Conservation (phyloP, 2,888 invertebrate species). For the Geotrupes spiniger region DNA sequence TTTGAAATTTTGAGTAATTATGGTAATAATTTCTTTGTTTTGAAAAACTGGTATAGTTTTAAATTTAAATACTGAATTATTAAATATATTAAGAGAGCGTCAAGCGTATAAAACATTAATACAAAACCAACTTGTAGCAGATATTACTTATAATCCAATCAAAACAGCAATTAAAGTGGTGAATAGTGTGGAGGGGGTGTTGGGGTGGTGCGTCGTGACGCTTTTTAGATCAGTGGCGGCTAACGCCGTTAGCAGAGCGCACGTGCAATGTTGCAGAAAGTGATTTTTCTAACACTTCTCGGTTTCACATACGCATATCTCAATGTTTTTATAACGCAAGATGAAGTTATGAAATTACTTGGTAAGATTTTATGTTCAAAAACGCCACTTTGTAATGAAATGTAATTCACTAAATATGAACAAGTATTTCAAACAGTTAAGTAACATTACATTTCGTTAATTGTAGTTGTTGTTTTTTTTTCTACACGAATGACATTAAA, state of each 20-base stretch:
- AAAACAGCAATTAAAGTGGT: slow-evolving; percentile 29
- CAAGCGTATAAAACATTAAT: slow-evolving; percentile 16
- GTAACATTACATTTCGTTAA: not conserved
- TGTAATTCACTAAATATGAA: not conserved
- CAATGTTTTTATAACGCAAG: slow-evolving; percentile 77
- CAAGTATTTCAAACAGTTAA: no score
- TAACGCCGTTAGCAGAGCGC: slow-evolving; percentile 45
- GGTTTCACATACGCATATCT: slow-evolving; percentile 63
- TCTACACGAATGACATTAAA: not conserved
- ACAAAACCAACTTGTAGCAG: slow-evolving; percentile 16
- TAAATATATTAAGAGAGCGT: no score
- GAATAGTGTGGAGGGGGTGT: slow-evolving; percentile 17
- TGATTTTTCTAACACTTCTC: slow-evolving; percentile 39
- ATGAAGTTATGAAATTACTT: slow-evolving; percentile 75
- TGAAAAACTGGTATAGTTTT: no score
- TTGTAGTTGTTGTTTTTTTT: no score
- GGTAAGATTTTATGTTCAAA: slow-evolving; percentile 57
- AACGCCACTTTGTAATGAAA: not conserved
- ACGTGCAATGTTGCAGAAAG: slow-evolving; percentile 39
- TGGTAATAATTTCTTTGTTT: no score
- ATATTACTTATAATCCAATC: slow-evolving; percentile 31
- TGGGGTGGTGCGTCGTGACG: slow-evolving; percentile 30
- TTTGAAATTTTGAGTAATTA: no score
- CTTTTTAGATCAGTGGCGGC: slow-evolving; percentile 39
- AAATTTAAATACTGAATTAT: no score